Evolutionary conservation across 2,797 vertebrate species (phyloP), one percentile per base, ranked within the genome.

Genomic region (Platyrinchus mystaceus): DNA sequence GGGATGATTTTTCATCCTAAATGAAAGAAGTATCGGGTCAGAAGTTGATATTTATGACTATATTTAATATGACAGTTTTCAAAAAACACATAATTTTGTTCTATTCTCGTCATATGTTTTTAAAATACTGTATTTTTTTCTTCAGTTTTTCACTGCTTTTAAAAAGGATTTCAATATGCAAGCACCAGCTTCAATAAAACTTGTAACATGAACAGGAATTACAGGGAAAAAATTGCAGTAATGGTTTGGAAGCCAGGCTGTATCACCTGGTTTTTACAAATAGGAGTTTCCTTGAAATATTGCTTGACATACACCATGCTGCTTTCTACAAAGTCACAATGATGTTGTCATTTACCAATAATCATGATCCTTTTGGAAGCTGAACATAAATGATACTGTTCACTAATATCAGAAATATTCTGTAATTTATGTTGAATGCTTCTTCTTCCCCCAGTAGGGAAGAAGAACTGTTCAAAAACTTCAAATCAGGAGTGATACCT

Each of bases 1-100:
- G 15, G 22, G 55, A 73, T 73, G 28, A 58, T n/a, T 63, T 93
- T 84, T 92, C 84, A 53, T 62, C 53, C 37, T 71, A 78, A 87
- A 71, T 71, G 12, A 76, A 87, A 92, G 79, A 83, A 89, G 56
- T 67, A 67, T 41, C 30, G 58, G 37, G 90, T 96, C 79, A 88
- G 46, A 79, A 91, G 32, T 24, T 24, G 34, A 20, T 77, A 60
- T 63, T 82, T 86, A 52, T 84, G 60, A 60, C 58, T 64, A 4
- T 24, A 81, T 53, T 66, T 49, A 81, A 39, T 64, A 60, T 8
- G 17, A 60, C 1, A 9, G 5, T 1, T 52, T 63, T 59, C 24
- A 9, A 10, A 81, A 77, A 81, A 56, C 27, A 13, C 23, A 50
- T 55, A 1, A 47, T 55, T 81, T 78, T 85, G 1, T 73, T 90